Percentiles rank a stretch among this genome's conserved stretches.
phyloP scores from a whole-genome alignment of 1,140 invertebrate genomes.

The Drosophila azteca region DNA sequence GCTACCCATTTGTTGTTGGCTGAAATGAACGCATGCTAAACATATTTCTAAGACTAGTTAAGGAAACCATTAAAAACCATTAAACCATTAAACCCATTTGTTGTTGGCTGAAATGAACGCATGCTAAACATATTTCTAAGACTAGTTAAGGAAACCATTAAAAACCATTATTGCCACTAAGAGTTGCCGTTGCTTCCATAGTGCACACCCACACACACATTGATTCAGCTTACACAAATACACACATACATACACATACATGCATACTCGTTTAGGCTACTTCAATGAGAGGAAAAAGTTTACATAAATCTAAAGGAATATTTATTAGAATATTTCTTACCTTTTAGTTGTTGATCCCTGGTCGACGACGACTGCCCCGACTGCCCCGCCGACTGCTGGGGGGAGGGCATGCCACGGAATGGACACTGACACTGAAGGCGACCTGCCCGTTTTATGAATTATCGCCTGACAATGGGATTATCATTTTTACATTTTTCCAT shows the following conservation, averaged over 20 bases:
- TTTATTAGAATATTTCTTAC: conserved; percentile 35
- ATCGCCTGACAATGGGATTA: conserved; percentile 83
- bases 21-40: no score
- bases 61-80: no score
- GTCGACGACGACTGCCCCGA: conserved; percentile 4
- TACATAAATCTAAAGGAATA: not conserved
- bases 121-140: no score
- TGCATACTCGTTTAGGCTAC: conserved; percentile 1
- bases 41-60: no score
- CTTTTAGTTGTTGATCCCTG: conserved; percentile 35
- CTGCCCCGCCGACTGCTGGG: not conserved
- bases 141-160: no score
- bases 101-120: no score
- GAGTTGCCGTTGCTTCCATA: no score
- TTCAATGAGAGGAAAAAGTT: conserved; percentile 8
- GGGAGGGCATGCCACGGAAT: not conserved
- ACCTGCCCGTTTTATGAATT: conserved; percentile 67
- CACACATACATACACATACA: not conserved
- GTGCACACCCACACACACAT: not conserved
- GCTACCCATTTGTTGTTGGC: no score
- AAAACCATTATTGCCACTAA: no score
- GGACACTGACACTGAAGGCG: not conserved
- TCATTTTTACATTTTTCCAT: conserved; percentile 77
- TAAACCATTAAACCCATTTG: no score
- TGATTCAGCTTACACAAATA: no score